Base-by-base conservation (phyloP, 2,797 vertebrate genomes). In the Hoplostethus atlanticus region DNA sequence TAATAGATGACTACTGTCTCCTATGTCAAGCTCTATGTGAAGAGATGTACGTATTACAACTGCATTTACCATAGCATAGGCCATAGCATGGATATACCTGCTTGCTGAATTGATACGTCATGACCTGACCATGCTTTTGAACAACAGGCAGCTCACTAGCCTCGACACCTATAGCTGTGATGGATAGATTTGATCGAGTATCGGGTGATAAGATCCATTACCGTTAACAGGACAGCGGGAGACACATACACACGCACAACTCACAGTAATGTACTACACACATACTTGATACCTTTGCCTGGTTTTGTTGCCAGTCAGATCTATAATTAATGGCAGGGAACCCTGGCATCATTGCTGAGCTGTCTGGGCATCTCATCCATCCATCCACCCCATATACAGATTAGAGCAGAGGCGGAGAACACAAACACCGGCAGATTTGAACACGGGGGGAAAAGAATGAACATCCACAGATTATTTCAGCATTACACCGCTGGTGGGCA, bases 261-360 rank as follows among this genome's bases (percentile, higher is more conserved):
- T n/a, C 63, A 66, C 52, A 73, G 72, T 61, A 80, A 85, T 59
- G 69, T 11, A 47, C 77, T 48, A 55, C 31, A 61, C 21, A 58
- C 12, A 44, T 4, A 63, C 55, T 40, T n/a, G 3, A 75, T 53
- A n/a, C 76, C 62, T 73, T 79, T 76, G 56, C 47, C 65, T 60
- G n/a, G 76, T 30, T 63, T 61, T 63, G 59, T 70, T 71, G 61
- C 68, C 73, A 71, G 60, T 8, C 7, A 15, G 56, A 61, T 87
- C 76, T 55, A 85, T 84, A 77, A 91, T 89, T 85, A 84, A 88
- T 78, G 81, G 86, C 48, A 15, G 16, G 25, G 54, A 74, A 44
- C 53, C 59, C 10, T 47, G 59, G 67, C 13, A 8, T 69, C 52
- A 46, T n/a, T 68, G 47, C 5, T 53, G 66, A 66, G 48, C 66